Evolutionary conservation across 1,140 invertebrate genomes (phyloP).

Genomic region (Drosophila leontia): DNA sequence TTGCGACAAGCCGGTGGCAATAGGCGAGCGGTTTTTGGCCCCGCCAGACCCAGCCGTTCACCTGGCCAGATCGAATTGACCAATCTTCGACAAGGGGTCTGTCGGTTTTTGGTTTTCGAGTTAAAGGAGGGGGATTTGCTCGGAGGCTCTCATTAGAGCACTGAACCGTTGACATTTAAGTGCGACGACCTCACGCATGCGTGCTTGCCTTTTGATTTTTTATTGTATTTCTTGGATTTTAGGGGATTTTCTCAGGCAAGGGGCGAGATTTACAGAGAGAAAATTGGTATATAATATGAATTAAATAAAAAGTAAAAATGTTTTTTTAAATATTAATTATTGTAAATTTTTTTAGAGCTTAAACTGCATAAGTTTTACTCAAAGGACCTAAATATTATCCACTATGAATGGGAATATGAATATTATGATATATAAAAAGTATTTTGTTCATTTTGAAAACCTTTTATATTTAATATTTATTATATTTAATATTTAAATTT

Average conservation of each 20-base stretch:
- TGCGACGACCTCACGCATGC: conserved; percentile 65
- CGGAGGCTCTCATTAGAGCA: conserved; percentile 67
- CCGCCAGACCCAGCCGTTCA: conserved; percentile 48
- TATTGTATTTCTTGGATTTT: conserved; percentile 3
- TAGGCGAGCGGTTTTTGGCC: conserved; percentile 49
- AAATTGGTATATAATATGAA: neutral
- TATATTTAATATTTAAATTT: neutral
- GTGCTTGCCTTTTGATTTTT: conserved; percentile 10
- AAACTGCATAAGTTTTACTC: neutral
- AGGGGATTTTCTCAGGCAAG: conserved; percentile 11
- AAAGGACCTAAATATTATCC: neutral
- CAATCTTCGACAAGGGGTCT: conserved; percentile 40
- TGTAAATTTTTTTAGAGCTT: neutral
- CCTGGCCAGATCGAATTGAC: conserved; percentile 52
- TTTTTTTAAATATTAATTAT: neutral
- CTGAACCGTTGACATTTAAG: conserved; percentile 73
- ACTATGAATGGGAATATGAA: too few species aligned
- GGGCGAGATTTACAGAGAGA: neutral
- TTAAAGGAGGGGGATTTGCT: conserved; percentile 24
- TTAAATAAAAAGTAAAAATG: neutral
- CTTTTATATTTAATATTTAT: neutral
- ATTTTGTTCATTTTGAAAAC: neutral
- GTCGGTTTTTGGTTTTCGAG: neutral
- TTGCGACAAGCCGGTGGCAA: conserved; percentile 56
- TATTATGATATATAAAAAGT: neutral